Evolutionary conservation across 2,113 vertebrate species (phyloP), one percentile per base, ranked within the genome.

Genomic region (Nothoprocta perdicaria): DNA sequence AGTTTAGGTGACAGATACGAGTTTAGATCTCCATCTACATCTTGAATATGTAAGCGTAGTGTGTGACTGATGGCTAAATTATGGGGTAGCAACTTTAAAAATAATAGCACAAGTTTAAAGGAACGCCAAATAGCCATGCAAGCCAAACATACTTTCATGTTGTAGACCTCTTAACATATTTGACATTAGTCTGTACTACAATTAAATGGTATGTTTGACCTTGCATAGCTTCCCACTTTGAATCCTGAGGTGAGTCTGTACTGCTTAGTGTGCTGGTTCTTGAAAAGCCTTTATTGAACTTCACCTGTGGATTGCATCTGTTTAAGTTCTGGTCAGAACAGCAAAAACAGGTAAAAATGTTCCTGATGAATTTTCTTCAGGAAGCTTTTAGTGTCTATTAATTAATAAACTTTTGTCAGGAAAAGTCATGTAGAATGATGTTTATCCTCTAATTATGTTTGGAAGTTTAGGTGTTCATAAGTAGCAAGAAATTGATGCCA

Each of bases 21-120:
- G 7, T 5, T 88, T 40, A 75, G 53, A 10, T 13, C 45, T 2
- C 14, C 0, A 0, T 12, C 12, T 84, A 3, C 12, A 6, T 41
- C 15, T 53, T 55, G 14, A 73, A 22, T 5, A 12, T 5, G 2
- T 24, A n/a, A 33, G 1, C 67, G 40, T 12, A 57, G 12, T 72
- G 72, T 55, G 5, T 12, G 71, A 7, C 6, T 73, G 5, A 6
- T 21, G 27, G 24, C 5, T 82, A 18, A 65, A 61, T 68, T 73
- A 5, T 10, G 11, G n/a, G 21, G 2, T 40, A 7, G 62, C 12
- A 93, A 12, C 3, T 52, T 9, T 16, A 55, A 62, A 81, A 52
- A 3, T 6, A 52, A 5, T 31, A 33, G 33, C 7, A 38, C 2
- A 35, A 27, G 5, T 43, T 48, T 40, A 35, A 31, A 66, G 53